Conservation (phyloP, 2,113 vertebrate genomes). For the Azemiops feae region DNA sequence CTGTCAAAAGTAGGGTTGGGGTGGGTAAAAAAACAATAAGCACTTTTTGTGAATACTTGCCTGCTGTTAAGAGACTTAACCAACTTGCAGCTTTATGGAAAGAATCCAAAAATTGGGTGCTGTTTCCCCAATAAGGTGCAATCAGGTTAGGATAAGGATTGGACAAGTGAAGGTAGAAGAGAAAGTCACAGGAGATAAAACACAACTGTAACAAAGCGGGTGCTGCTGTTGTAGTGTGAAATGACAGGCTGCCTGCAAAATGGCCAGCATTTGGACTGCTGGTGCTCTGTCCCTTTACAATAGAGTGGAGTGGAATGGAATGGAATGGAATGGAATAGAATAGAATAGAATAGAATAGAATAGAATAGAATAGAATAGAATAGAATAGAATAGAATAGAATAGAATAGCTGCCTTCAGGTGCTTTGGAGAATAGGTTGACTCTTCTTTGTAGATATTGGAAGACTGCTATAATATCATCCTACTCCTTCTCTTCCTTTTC, state of each 20-base stretch:
- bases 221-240: neutral
- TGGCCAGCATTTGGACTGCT: neutral
- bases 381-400: neutral
- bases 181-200: neutral
- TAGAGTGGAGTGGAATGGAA: neutral
- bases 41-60: neutral
- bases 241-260: neutral
- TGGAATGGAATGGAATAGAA: accelerated
- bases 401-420: neutral
- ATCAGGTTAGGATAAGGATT: neutral
- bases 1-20: neutral
- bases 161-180: neutral
- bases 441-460: neutral
- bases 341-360: too few relatives aligned
- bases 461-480: neutral
- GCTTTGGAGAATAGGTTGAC: neutral
- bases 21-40: neutral
- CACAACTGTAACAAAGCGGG: neutral
- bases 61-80: neutral
- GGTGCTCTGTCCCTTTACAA: neutral
- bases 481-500: neutral
- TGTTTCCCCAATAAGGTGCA: neutral
- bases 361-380: too few relatives aligned
- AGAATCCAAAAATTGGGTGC: neutral
- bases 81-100: neutral